A percentile compares a stretch with the other conserved stretches of the same genome.
phyloP scores from a whole-genome alignment of 2,113 vertebrate species.

The Mesocricetus auratus region DNA sequence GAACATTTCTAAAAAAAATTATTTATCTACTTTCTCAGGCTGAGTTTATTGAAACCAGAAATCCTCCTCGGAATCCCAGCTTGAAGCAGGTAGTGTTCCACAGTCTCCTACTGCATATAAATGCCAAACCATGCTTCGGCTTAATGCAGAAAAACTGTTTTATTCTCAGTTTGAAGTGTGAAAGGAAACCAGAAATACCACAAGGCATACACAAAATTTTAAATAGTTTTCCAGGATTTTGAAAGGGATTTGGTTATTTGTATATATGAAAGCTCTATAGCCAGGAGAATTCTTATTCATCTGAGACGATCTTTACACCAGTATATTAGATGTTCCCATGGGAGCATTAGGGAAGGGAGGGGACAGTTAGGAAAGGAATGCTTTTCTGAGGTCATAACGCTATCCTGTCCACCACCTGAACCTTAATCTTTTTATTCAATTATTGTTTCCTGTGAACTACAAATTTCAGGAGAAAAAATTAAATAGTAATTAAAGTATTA shows the following conservation, averaged over 20 bases:
- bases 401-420: neutral
- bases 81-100: slow-evolving; percentile 75
- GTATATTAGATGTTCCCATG: neutral
- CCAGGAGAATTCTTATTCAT: neutral
- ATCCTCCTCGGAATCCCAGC: slow-evolving; percentile 64
- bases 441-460: neutral
- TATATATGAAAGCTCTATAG: slow-evolving; percentile 19
- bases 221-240: slow-evolving; percentile 63
- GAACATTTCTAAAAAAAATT: slow-evolving; percentile 56
- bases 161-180: slow-evolving; percentile 77
- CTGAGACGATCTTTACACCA: slow-evolving; percentile 11
- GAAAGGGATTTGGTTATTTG: slow-evolving; percentile 51
- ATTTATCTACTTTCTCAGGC: slow-evolving; percentile 40
- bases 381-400: neutral
- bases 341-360: neutral
- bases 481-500: neutral
- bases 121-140: slow-evolving; percentile 75
- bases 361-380: neutral
- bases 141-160: slow-evolving; percentile 70
- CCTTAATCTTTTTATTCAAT: neutral
- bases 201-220: slow-evolving; percentile 47
- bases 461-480: neutral
- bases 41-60: slow-evolving; percentile 66
- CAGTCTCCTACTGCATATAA: slow-evolving; percentile 65
- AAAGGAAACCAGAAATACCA: slow-evolving; percentile 78